phyloP scores from a whole-genome alignment of 2,888 invertebrate species.

The Chalcis sispes region DNA sequence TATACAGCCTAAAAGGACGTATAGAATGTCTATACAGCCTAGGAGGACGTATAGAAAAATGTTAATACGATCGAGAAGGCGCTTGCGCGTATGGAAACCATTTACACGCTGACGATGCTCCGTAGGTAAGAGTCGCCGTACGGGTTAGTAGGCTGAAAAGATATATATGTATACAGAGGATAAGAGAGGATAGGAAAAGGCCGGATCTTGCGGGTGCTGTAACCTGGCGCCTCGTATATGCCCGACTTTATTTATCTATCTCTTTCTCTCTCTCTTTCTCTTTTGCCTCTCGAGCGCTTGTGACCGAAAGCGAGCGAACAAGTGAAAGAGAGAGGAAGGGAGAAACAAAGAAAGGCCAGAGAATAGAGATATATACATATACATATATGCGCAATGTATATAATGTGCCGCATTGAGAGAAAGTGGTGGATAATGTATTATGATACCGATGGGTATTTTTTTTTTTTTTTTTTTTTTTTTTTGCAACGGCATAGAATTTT shows the following conservation, averaged over 20 bases:
- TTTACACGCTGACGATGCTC: too few relatives aligned
- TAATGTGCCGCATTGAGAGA: not conserved
- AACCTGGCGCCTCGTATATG: constrained; percentile 10
- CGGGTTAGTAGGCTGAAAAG: too few relatives aligned
- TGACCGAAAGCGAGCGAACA: not conserved
- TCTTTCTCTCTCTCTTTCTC: too few relatives aligned
- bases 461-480: too few relatives aligned
- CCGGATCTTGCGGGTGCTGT: constrained; percentile 36
- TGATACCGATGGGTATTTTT: not conserved
- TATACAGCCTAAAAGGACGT: too few relatives aligned
- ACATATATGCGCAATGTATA: not conserved
- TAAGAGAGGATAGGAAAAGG: not conserved
- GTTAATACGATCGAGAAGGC: too few relatives aligned
- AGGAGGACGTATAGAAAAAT: too few relatives aligned
- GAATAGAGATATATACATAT: not conserved
- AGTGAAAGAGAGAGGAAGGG: constrained; percentile 6
- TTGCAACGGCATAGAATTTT: too few relatives aligned
- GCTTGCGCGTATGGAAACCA: too few relatives aligned
- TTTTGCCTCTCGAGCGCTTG: not conserved
- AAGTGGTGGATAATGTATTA: constrained; percentile 31
- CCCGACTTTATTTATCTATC: not conserved
- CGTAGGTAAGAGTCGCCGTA: too few relatives aligned
- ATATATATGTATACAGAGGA: too few relatives aligned
- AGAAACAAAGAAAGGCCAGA: constrained; percentile 15
- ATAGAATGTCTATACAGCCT: too few relatives aligned